Base-by-base conservation (phyloP, 2,888 invertebrate genomes). In the Noctua pronuba region DNA sequence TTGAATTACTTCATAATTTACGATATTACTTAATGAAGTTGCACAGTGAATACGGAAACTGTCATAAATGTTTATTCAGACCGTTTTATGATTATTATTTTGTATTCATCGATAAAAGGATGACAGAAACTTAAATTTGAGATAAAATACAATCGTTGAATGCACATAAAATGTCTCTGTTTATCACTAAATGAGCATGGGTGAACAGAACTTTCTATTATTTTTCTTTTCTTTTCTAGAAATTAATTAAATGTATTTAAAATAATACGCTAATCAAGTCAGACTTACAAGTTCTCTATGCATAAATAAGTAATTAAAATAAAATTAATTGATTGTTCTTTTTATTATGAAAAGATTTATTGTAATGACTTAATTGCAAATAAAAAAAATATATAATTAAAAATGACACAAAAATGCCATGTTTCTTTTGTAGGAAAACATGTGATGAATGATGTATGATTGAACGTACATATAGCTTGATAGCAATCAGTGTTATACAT, bases 401-500 rank as follows among this genome's bases (percentile, higher is more conserved):
- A 24, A 21, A 68, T 55, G n/a, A 55, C 55, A n/a, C 7, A 28
- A 41, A 28, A 31, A 73, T 46, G 46, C 24, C 41, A 73, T 55
- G 62, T 58, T 64, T 21, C n/a, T 49, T 52, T 13, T 18, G 18
- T 24, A 46, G 35, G 35, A 66, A 70, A 71, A 71, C 44, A 52
- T 28, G 28, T 81, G 75, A 52, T 35, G 35, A 74, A 52, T 44
- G 41, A 81, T 71, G n/a, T 68, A 4, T 67, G 49, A 85, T 71
- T 81, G 31, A 71, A 68, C 49, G 41, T 58, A 62, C 38, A 60
- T 64, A 52, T 11, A 74, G 44, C 10, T 75, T 77, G 76, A 80
- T 84, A 70, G 58, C 35, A 64, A 82, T 82, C 71, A 71, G 76
- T 79, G 74, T 73, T 80, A 55, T 71, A 71, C 74, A 65, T 84